A percentile compares a stretch with the other conserved stretches of the same genome.
phyloP scores from a whole-genome alignment of 2,888 invertebrate species.

The Agrochola litura region DNA sequence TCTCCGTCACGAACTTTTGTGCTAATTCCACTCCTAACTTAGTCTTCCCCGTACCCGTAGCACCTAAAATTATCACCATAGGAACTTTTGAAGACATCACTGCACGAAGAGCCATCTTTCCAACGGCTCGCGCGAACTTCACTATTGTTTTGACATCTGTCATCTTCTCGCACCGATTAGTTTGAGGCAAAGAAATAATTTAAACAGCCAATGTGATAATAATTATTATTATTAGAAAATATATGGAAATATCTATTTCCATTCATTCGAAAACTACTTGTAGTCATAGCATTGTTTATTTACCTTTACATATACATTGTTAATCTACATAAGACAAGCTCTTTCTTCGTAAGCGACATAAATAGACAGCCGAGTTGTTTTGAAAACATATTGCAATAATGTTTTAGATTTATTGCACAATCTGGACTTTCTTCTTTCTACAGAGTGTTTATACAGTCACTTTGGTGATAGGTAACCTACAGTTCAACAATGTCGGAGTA shows the following conservation, averaged over 20 bases:
- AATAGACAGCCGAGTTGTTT: conserved; percentile 18
- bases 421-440: conserved; percentile 43
- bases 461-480: conserved; percentile 32
- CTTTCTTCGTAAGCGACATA: conserved; percentile 5
- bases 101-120: conserved; percentile 84
- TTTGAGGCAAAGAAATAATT: conserved; percentile 46
- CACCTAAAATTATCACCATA: conserved; percentile 97
- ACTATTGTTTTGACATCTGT: conserved; percentile 80
- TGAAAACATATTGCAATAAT: conserved; percentile 39
- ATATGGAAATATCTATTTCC: conserved; percentile 39
- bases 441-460: conserved; percentile 7
- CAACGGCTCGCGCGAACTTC: conserved; percentile 82
- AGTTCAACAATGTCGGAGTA: conserved; percentile 50
- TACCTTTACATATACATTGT: conserved; percentile 30
- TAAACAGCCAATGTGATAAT: conserved; percentile 41
- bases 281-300: conserved; percentile 46
- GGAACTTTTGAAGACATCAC: conserved; percentile 89
- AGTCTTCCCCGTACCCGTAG: conserved; percentile 99
- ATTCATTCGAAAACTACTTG: conserved; percentile 29
- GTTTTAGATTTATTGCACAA: conserved; percentile 20
- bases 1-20: conserved; percentile 95
- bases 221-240: conserved; percentile 22
- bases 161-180: conserved; percentile 20
- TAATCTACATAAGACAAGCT: conserved; percentile 8
- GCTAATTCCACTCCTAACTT: conserved; percentile 98